Evolutionary conservation across 2,113 vertebrate genomes (phyloP).

Genomic region (Butorides virescens): DNA sequence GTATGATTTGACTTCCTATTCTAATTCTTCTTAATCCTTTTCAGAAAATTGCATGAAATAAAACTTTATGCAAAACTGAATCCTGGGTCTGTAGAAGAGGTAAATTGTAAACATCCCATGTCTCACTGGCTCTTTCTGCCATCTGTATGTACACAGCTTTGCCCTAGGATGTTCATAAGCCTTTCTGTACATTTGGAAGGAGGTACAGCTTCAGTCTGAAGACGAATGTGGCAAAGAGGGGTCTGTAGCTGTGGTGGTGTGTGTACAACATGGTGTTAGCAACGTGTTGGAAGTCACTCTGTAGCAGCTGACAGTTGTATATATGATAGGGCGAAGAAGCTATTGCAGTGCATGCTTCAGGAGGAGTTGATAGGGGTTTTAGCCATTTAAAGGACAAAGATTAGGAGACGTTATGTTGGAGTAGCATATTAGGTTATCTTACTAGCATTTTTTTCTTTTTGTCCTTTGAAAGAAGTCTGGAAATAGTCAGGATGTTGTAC

Average conservation of each 20-base stretch:
- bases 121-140: neutral
- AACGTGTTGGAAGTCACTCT: neutral
- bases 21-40: neutral
- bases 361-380: neutral
- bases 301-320: neutral
- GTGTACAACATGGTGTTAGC: rapidly evolving
- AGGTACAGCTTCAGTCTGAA: neutral
- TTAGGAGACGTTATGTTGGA: neutral
- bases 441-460: neutral
- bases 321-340: neutral
- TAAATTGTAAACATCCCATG: neutral
- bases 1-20: neutral
- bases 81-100: neutral
- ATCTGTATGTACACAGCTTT: neutral
- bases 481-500: neutral
- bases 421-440: neutral
- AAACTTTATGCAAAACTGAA: neutral
- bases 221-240: neutral
- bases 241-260: neutral
- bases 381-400: neutral
- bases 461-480: neutral
- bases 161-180: neutral
- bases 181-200: neutral
- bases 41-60: neutral
- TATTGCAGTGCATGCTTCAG: neutral